Conservation (phyloP, 2,888 invertebrate species). For the Thelaira solivaga region DNA sequence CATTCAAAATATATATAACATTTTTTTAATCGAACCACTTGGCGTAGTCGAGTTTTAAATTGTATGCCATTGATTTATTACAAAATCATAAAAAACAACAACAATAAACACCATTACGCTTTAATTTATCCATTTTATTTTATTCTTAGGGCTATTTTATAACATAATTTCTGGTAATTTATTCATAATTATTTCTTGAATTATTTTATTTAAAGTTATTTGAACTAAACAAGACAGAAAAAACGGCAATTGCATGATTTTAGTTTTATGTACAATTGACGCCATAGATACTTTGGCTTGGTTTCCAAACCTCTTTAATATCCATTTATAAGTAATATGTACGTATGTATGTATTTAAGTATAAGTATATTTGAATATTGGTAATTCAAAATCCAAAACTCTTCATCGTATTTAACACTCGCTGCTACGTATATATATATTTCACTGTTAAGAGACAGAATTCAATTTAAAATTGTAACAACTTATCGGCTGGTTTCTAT, state of each 20-base stretch:
- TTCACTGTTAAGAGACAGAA: neutral
- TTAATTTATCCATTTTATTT: conserved; percentile 18
- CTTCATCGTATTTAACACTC: conserved; percentile 20
- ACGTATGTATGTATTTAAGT: neutral
- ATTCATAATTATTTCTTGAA: conserved; percentile 42
- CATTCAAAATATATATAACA: no score
- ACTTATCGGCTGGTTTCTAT: conserved; percentile 74
- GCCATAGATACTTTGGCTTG: conserved; percentile 58
- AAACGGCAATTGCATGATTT: conserved; percentile 23
- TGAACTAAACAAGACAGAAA: conserved; percentile 57
- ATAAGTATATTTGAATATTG: conserved; percentile 19
- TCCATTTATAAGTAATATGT: conserved; percentile 19
- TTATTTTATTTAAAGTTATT: conserved; percentile 55
- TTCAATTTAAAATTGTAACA: neutral
- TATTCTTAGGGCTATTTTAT: conserved; percentile 41
- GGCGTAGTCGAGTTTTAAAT: no score
- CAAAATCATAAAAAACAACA: no score
- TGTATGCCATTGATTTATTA: no score
- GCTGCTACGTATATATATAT: neutral
- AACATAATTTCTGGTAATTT: conserved; percentile 45
- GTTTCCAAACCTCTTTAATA: conserved; percentile 42
- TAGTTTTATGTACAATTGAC: conserved; percentile 25
- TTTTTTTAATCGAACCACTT: no score
- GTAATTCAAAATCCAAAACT: conserved; percentile 23
- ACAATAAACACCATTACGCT: no score